A percentile compares a stretch with the other conserved stretches of the same genome.
Conservation (phyloP, 2,888 invertebrate genomes). For the Ophonus ardosiacus region DNA sequence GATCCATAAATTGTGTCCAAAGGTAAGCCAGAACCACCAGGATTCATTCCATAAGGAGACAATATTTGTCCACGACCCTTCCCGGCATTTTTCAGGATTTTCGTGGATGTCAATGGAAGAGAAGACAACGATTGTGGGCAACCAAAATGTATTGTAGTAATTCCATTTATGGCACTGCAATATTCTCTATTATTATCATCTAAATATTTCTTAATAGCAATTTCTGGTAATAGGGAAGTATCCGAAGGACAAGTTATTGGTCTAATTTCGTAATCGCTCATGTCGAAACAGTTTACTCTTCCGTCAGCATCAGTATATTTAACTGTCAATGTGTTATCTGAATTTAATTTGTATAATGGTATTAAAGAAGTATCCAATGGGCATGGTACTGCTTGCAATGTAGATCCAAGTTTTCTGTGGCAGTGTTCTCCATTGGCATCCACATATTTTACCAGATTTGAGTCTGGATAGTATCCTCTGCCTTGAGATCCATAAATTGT, state of each 20-base stretch:
- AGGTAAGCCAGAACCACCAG: no score
- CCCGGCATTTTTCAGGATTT: not conserved
- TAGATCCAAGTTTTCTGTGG: not conserved
- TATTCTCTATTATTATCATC: not conserved
- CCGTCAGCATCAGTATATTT: not conserved
- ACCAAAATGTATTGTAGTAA: not conserved
- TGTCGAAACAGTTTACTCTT: not conserved
- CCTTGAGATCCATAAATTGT: not conserved
- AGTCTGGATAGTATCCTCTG: no score
- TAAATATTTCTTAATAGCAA: not conserved
- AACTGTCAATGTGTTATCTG: not conserved
- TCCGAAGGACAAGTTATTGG: not conserved
- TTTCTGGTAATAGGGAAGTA: slow-evolving; percentile 16
- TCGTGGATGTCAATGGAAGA: not conserved
- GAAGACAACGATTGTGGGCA: not conserved
- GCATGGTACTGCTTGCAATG: not conserved
- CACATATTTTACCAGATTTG: not conserved
- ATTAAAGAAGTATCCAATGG: not conserved
- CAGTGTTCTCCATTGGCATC: not conserved
- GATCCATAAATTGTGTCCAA: no score
- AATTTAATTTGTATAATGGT: not conserved
- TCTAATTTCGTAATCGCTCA: not conserved
- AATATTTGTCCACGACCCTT: no score
- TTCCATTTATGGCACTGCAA: not conserved
- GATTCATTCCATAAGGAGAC: no score